Conservation (phyloP, 2,797 vertebrate species). For the Chelidonichthys spinosus region DNA sequence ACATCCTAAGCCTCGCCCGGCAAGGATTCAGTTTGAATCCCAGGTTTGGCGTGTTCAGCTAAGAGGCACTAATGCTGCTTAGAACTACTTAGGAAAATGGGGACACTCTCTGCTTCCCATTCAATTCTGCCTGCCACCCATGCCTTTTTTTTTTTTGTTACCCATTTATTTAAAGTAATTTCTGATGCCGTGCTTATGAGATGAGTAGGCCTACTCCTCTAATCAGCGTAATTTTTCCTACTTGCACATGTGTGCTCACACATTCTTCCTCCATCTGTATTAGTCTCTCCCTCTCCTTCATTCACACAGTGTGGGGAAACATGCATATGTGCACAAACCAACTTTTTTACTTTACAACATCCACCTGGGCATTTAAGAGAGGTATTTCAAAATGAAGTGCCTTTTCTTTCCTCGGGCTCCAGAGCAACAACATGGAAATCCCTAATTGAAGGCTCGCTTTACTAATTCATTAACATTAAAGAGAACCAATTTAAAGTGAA, state of each 20-base stretch:
- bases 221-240: constrained; percentile 63
- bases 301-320: constrained; percentile 1
- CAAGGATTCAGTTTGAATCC: constrained; percentile 74
- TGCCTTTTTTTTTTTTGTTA: constrained; percentile 31
- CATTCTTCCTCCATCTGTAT: constrained; percentile 25
- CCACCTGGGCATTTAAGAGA: constrained; percentile 48
- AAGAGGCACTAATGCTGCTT: constrained; percentile 81
- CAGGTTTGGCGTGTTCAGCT: constrained; percentile 79
- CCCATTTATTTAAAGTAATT: constrained; percentile 56
- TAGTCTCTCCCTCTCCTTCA: background rate
- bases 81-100: constrained; percentile 79
- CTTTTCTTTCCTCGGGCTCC: constrained; percentile 13
- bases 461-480: constrained; percentile 63
- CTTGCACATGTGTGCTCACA: constrained; percentile 33
- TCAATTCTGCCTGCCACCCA: constrained; percentile 63
- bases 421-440: constrained; percentile 45
- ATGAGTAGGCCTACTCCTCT: constrained; percentile 64
- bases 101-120: constrained; percentile 68
- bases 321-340: constrained; percentile 6
- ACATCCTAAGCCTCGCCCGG: constrained; percentile 70
- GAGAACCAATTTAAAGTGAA: constrained; percentile 43
- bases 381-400: constrained; percentile 45
- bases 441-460: constrained; percentile 44
- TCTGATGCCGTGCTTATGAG: constrained; percentile 57
- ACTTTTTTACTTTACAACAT: constrained; percentile 31